Conservation (phyloP, 2,797 vertebrate species). For the Ciconia nigra region DNA sequence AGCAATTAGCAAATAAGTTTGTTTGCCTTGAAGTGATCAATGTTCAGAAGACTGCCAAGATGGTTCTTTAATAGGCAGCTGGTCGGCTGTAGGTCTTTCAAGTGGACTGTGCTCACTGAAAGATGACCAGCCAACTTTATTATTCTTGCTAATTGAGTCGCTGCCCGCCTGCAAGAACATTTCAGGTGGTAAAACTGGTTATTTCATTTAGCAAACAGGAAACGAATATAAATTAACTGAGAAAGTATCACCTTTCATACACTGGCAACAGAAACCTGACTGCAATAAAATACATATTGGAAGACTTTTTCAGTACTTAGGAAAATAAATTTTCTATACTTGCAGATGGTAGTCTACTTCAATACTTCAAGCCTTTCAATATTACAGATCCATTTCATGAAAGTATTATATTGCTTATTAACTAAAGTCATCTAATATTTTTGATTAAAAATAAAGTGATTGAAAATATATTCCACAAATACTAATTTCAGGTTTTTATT, state of each 20-base stretch:
- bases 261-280: neutral
- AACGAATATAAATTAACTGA: conserved; percentile 9
- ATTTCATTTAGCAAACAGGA: conserved; percentile 34
- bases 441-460: neutral
- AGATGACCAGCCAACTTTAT: conserved; percentile 42
- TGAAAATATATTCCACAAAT: neutral
- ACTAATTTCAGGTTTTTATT: neutral
- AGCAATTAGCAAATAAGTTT: conserved; percentile 12
- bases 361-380: neutral
- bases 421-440: neutral
- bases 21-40: neutral
- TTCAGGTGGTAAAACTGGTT: conserved; percentile 11
- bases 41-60: neutral
- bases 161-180: conserved; percentile 16
- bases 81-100: neutral
- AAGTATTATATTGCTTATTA: neutral
- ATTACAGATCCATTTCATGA: neutral
- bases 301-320: neutral
- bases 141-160: conserved; percentile 52
- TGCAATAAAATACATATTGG: neutral
- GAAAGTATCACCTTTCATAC: neutral
- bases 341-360: neutral
- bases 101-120: conserved; percentile 32
- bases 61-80: neutral
- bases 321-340: neutral